phyloP scores from a whole-genome alignment of 1,140 invertebrate genomes.

The Rhagoletis pomonella region DNA sequence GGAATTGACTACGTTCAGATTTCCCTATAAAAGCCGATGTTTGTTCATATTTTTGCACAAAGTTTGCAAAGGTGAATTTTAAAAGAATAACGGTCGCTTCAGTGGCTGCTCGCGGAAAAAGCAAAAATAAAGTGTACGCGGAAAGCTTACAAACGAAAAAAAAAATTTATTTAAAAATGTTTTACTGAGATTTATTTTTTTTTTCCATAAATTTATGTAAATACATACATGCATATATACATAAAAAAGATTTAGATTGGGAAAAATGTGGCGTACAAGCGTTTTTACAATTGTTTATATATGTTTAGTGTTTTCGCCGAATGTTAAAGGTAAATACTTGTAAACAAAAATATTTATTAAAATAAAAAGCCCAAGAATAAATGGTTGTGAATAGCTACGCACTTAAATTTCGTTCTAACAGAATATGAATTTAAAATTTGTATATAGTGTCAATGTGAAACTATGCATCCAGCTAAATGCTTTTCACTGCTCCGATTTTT shows the following conservation, averaged over 20 bases:
- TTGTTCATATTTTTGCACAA: conserved; percentile 18
- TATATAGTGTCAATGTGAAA: no score
- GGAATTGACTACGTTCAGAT: not conserved
- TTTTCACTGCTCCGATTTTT: no score
- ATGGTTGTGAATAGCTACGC: no score
- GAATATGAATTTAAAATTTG: no score
- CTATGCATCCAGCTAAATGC: no score
- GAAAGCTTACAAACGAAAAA: not conserved
- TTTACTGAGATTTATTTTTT: conserved; percentile 20
- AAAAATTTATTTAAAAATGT: conserved; percentile 39
- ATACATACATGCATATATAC: no score
- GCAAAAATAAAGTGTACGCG: not conserved
- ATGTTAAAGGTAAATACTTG: conserved; percentile 51
- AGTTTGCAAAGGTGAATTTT: conserved; percentile 24
- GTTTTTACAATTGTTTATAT: conserved; percentile 1
- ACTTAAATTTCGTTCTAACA: no score
- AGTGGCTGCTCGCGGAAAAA: not conserved
- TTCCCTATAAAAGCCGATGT: conserved; percentile 39
- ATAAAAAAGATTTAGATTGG: not conserved
- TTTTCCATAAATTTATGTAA: not conserved
- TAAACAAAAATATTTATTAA: not conserved
- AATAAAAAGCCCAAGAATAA: no score
- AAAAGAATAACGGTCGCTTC: conserved; percentile 38
- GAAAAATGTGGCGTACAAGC: conserved; percentile 35
- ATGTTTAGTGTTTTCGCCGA: not conserved